phyloP scores from a whole-genome alignment of 2,113 vertebrate species.

The Megaceryle torquata region DNA sequence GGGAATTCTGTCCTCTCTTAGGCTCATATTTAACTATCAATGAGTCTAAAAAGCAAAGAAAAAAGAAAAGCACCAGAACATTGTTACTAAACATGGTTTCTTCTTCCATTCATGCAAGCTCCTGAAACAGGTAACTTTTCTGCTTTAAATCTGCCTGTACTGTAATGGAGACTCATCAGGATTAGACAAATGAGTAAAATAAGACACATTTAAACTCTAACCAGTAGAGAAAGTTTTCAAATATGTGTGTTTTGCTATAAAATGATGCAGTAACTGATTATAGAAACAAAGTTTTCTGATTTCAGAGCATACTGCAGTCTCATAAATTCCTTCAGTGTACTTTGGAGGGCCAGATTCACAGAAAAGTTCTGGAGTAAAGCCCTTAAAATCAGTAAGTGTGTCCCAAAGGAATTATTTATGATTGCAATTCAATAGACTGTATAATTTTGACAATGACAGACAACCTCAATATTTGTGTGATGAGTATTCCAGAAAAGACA shows the following conservation, averaged over 20 bases:
- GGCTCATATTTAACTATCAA: not conserved
- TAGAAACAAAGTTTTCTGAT: not conserved
- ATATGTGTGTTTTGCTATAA: not conserved
- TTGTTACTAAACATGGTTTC: not conserved
- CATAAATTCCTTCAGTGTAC: not conserved
- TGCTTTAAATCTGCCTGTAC: not conserved
- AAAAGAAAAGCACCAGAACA: not conserved
- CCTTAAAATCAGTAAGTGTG: not conserved
- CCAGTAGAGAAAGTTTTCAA: not conserved
- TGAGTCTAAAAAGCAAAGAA: not conserved
- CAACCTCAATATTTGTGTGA: not conserved
- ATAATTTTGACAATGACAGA: not conserved
- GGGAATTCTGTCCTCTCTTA: not conserved
- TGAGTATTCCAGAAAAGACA: not conserved
- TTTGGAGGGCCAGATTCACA: not conserved
- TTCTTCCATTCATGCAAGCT: not conserved
- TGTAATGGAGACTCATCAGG: not conserved
- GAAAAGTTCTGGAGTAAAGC: not conserved
- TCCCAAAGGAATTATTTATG: not conserved
- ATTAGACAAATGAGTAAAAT: not conserved
- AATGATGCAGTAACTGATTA: not conserved
- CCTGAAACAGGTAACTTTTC: not conserved
- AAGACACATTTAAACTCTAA: not conserved
- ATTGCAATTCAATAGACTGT: not conserved
- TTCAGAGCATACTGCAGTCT: not conserved